Conservation (phyloP, 2,797 vertebrate genomes). For the Sorex maritimensis region DNA sequence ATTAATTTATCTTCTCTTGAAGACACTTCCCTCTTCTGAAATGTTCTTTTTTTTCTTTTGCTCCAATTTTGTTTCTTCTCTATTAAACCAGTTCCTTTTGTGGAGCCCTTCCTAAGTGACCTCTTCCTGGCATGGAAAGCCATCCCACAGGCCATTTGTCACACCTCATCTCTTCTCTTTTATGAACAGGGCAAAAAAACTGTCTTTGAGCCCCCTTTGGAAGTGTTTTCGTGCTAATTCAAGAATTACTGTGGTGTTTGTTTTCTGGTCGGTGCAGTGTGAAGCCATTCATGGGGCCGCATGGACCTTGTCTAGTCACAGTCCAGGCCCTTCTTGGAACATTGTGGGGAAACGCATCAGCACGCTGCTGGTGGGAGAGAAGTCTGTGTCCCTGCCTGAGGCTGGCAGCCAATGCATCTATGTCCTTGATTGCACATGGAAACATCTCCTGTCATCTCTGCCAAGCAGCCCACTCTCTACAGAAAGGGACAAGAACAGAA, state of each 20-base stretch:
- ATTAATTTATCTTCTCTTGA: slow-evolving; percentile 65
- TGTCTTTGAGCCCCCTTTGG: slow-evolving; percentile 81
- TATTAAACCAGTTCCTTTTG: slow-evolving; percentile 70
- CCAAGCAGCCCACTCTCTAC: slow-evolving; percentile 54
- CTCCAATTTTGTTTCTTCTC: slow-evolving; percentile 68
- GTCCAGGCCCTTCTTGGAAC: slow-evolving; percentile 83
- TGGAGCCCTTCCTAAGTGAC: slow-evolving; percentile 79
- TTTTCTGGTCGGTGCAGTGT: slow-evolving; percentile 77
- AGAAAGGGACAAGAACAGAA: slow-evolving; percentile 8
- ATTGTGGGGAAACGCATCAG: slow-evolving; percentile 84
- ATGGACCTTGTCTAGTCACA: slow-evolving; percentile 81
- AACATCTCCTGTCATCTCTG: slow-evolving; percentile 78
- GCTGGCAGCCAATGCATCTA: slow-evolving; percentile 79
- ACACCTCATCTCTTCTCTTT: slow-evolving; percentile 84
- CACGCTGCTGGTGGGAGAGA: slow-evolving; percentile 82
- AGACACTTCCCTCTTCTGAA: slow-evolving; percentile 29
- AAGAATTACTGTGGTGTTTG: slow-evolving; percentile 84
- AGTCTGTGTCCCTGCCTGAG: slow-evolving; percentile 84
- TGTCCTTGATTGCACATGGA: slow-evolving; percentile 80
- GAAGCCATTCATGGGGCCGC: slow-evolving; percentile 79
- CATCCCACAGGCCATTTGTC: slow-evolving; percentile 81
- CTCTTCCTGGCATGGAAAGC: slow-evolving; percentile 77
- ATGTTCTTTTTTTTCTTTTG: slow-evolving; percentile 64
- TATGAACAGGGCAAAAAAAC: slow-evolving; percentile 78
- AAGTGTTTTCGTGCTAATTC: slow-evolving; percentile 83